Percentiles rank a stretch among this genome's conserved stretches.
Evolutionary conservation across 1,140 invertebrate species (phyloP).

Genomic region (Chrysomallon squamiferum): DNA sequence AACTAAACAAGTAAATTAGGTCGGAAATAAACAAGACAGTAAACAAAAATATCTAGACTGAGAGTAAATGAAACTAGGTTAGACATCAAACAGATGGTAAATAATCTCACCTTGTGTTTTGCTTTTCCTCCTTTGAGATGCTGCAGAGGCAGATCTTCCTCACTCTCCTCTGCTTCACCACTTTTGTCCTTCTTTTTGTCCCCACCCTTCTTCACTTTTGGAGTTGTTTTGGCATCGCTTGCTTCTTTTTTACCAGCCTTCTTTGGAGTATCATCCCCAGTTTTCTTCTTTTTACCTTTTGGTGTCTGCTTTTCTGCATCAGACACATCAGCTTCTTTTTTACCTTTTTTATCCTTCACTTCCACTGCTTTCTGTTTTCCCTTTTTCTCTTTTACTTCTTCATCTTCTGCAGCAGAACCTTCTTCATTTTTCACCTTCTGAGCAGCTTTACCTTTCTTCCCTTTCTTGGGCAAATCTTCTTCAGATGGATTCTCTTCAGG

Average conservation of each 20-base stretch:
- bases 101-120: no score
- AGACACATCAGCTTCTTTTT: background rate
- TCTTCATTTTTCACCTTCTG: background rate
- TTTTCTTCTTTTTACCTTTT: background rate
- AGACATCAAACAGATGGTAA: no score
- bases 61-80: no score
- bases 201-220: background rate
- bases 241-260: slow-evolving; percentile 4
- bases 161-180: background rate
- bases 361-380: slow-evolving; percentile 10
- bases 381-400: slow-evolving; percentile 10
- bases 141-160: background rate
- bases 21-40: no score
- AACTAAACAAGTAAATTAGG: no score
- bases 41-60: no score
- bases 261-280: background rate
- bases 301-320: background rate
- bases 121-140: background rate
- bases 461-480: background rate
- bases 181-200: background rate
- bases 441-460: slow-evolving; percentile 1
- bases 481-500: background rate
- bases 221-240: background rate
- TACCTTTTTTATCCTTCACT: background rate
- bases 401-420: background rate